Evolutionary conservation across 2,797 vertebrate genomes (phyloP), one percentile per base, ranked within the genome.

Genomic region (Salmo trutta): DNA sequence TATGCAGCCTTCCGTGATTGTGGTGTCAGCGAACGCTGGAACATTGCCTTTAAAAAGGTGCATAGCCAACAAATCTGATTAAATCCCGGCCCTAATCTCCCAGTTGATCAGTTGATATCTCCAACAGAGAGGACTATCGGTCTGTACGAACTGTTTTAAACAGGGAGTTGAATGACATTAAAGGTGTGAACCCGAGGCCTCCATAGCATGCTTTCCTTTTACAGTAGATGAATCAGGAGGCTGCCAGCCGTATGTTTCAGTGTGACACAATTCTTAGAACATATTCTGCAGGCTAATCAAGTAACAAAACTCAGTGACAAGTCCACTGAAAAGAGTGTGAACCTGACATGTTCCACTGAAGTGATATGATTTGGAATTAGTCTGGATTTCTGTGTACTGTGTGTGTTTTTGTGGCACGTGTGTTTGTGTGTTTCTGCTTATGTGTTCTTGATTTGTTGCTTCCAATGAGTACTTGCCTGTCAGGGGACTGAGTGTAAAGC

Each of bases 231-330:
- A 82, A 75, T 73, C 6, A 8, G 31, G 41, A 36, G 75, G 41
- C 33, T 16, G 47, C 12, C 31, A 77, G 10, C 53, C 21, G 12
- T 79, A 47, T 77, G 69, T 64, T 56, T 52, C 67, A 62, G 77
- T 65, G 31, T 62, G 62, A 54, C 59, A 4, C n/a, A 78, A 73
- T 76, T n/a, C 41, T 78, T 64, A 53, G 16, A 86, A 78, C 81
- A 79, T 79, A 69, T 83, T 62, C 82, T 70, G n/a, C n/a, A 3
- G 59, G 21, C n/a, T 21, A 62, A 62, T 62, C 59, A 77, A 84
- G 77, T 73, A 76, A 75, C 68, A 69, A 59, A 59, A 74, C 27
- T 0, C 29, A 85, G 47, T 74, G 75, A 77, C 75, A 75, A 74
- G 77, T 75, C 29, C 74, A 7, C 36, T 64, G 51, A 76, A 72